Base-by-base conservation (phyloP, 2,797 vertebrate genomes). In the Crocodylus rhombifer region DNA sequence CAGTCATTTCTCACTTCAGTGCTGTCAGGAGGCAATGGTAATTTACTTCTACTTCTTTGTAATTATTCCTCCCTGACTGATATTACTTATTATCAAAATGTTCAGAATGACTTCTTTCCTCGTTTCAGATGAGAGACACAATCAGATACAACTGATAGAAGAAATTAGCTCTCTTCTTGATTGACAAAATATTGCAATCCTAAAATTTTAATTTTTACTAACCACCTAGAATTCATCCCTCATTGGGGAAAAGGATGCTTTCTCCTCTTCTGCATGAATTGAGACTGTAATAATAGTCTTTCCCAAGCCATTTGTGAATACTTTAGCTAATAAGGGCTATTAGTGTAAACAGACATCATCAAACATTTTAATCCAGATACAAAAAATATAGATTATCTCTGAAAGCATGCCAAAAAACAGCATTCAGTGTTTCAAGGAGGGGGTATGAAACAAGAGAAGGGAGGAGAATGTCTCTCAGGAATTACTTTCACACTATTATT, bases 1-100 rank as follows among this genome's bases (percentile, higher is more conserved):
- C 91, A 94, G 64, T 95, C 84, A 98, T 97, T 97, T 97, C 80
- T 93, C 95, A 95, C 94, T 92, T 88, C 94, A 97, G 26, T 97
- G 94, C 90, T 95, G 84, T 83, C 91, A 96, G 86, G 87, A 97
- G 90, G 79, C 80, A 97, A 95, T 93, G 74, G 26, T 96, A 96
- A 95, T 96, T 83, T 95, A 86, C 65, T 91, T 95, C 89, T 89
- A 89, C 89, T 94, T 94, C 83, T 94, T 88, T 92, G 87, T 95
- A 97, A 97, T 97, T 97, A 93, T 96, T 97, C 88, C 69, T 95
- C 81, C 86, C 64, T 95, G 78, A 96, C 92, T 94, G 91, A 96
- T 96, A 93, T 93, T 92, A 84, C 93, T 92, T 96, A 92, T 96
- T 94, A 96, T 87, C 82, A 95, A 95, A 95, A 69, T 77, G 77